Evolutionary conservation across 2,797 vertebrate genomes (phyloP).

Genomic region (Malacoraja senta): DNA sequence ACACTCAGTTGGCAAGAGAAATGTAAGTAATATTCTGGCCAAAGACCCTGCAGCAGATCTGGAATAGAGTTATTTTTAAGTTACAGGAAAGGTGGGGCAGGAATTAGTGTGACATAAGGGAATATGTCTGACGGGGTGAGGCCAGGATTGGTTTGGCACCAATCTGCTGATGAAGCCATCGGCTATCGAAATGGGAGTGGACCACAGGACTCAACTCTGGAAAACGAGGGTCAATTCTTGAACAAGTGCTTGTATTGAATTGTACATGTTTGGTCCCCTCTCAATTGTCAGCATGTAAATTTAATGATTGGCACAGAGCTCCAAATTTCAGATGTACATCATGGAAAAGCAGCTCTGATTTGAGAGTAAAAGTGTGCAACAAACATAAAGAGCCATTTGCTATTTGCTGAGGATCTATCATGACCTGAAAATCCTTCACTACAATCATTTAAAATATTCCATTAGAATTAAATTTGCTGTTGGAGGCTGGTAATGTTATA

Average conservation of each 20-base stretch:
- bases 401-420: background rate
- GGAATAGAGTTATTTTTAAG: too few species aligned
- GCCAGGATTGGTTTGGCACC: background rate
- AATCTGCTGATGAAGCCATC: background rate
- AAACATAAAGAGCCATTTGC: background rate
- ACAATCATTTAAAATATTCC: background rate
- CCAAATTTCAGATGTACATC: background rate
- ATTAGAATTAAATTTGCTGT: background rate
- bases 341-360: background rate
- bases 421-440: background rate
- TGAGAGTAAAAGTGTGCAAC: background rate
- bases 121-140: too few species aligned
- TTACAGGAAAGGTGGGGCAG: too few species aligned
- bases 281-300: background rate
- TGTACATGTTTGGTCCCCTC: background rate
- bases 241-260: background rate
- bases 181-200: background rate
- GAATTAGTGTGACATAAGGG: too few species aligned
- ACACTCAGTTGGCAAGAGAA: too few species aligned
- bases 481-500: background rate
- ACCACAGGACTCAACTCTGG: background rate
- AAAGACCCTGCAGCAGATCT: too few species aligned
- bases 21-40: too few species aligned
- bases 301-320: background rate
- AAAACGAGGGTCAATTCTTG: background rate